Conservation (phyloP, 2,113 vertebrate genomes). For the Microcebus jonahi region DNA sequence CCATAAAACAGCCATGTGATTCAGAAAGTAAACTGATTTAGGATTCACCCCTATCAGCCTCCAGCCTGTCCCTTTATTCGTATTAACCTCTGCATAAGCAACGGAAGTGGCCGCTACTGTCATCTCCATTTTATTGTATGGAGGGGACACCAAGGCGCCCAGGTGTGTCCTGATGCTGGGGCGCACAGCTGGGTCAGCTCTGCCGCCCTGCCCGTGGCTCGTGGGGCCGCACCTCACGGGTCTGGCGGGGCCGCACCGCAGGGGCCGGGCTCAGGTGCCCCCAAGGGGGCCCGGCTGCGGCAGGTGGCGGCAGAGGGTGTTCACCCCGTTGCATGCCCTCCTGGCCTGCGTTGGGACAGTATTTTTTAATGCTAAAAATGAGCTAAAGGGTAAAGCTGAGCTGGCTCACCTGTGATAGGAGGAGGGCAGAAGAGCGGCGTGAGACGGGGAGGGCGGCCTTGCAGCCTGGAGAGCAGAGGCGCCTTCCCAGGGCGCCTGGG, state of each 20-base stretch:
- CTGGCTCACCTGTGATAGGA: neutral
- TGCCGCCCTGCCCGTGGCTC: neutral
- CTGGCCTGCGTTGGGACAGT: neutral
- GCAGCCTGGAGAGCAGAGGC: neutral
- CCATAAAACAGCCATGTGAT: neutral
- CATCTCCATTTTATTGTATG: neutral
- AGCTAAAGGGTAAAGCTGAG: neutral
- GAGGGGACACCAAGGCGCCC: neutral
- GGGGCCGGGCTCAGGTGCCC: too few relatives aligned
- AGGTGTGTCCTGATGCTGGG: neutral
- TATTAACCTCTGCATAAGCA: too few relatives aligned
- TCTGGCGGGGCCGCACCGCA: neutral
- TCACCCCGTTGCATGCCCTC: neutral
- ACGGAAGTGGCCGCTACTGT: rapidly evolving
- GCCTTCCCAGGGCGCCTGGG: neutral
- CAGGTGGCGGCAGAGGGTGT: neutral
- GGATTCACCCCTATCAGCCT: neutral
- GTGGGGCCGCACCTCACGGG: neutral
- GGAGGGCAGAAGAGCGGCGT: neutral
- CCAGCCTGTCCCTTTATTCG: too few relatives aligned
- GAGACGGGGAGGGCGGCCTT: neutral
- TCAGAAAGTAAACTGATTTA: neutral
- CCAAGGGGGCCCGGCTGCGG: neutral
- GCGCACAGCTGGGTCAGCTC: neutral
- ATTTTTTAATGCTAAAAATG: neutral